phyloP scores from a whole-genome alignment of 2,113 vertebrate species.

The Acanthisitta chloris region DNA sequence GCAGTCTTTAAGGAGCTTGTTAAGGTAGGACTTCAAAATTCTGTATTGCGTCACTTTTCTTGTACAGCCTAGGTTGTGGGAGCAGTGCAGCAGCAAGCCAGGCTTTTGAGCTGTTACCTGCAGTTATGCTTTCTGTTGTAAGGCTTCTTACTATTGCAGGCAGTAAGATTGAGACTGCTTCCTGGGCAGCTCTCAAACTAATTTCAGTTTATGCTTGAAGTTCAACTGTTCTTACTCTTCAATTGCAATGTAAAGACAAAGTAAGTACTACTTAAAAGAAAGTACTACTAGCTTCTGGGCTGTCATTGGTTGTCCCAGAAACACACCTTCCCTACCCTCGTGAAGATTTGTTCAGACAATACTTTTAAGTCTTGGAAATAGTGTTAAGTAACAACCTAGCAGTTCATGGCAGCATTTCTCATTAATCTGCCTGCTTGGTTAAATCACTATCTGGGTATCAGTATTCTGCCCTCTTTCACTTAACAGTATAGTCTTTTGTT shows the following conservation, averaged over 20 bases:
- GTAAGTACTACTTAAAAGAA: background rate
- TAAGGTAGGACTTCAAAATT: conserved; percentile 80
- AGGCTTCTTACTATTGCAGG: background rate
- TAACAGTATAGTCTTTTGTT: background rate
- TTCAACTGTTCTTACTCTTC: background rate
- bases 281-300: background rate
- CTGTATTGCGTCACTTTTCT: background rate
- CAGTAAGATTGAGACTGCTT: background rate
- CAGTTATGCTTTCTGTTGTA: background rate
- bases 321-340: background rate
- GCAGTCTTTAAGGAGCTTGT: conserved; percentile 98
- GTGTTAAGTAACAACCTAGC: background rate
- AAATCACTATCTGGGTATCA: background rate
- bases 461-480: background rate
- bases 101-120: background rate
- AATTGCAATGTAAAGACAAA: background rate
- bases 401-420: background rate
- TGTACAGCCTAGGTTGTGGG: background rate
- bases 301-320: background rate
- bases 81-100: background rate
- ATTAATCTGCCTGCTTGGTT: background rate
- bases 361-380: background rate
- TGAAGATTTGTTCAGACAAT: background rate
- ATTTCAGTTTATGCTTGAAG: background rate
- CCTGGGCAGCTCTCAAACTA: background rate